Conservation (phyloP, 1,140 invertebrate species). For the Magallana gigas region DNA sequence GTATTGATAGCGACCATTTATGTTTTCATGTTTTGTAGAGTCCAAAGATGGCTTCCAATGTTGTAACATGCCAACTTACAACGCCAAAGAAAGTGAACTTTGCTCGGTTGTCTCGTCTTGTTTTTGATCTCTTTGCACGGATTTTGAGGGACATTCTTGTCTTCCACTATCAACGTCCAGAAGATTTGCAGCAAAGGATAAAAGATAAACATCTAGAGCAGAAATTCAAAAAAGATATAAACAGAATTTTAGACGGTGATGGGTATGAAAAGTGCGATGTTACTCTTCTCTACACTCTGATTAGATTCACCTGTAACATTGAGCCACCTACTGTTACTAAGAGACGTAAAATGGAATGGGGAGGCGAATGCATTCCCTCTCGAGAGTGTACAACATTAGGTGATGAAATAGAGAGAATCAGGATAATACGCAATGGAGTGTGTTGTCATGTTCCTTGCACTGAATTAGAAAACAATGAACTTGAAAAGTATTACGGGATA, state of each 20-base stretch:
- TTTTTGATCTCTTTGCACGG: not conserved
- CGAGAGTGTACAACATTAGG: not conserved
- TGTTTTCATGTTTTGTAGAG: no score
- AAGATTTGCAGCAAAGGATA: not conserved
- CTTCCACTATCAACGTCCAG: not conserved
- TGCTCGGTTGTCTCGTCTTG: not conserved
- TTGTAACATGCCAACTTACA: not conserved
- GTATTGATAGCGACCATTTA: no score
- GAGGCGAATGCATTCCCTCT: not conserved
- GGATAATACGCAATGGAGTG: constrained; percentile 16
- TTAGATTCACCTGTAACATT: not conserved
- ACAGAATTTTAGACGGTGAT: not conserved
- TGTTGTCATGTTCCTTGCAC: not conserved
- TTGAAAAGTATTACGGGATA: not conserved
- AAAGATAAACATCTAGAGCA: not conserved
- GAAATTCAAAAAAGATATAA: not conserved
- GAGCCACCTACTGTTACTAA: not conserved
- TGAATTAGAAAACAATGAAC: not conserved
- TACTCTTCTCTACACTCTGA: not conserved
- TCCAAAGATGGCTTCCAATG: not conserved
- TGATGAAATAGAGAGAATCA: constrained; percentile 7
- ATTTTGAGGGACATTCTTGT: not conserved
- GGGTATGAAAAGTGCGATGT: constrained; percentile 19
- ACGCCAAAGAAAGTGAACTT: not conserved
- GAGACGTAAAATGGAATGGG: not conserved